phyloP scores from a whole-genome alignment of 2,113 vertebrate genomes.

The Dromaius novaehollandiae region DNA sequence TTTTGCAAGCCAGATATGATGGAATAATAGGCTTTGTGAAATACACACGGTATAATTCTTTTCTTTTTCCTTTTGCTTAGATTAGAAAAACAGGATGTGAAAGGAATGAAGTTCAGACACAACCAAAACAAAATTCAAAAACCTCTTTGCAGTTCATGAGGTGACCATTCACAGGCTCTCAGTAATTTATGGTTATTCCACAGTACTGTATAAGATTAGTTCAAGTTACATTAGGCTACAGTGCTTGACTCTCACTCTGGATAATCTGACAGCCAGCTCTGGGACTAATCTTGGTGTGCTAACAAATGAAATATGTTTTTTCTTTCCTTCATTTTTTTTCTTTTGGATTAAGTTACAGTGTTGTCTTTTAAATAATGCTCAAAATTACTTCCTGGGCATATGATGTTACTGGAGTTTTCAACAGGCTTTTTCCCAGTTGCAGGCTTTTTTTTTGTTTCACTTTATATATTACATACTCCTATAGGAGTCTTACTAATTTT shows the following conservation, averaged over 20 bases:
- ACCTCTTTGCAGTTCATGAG: not conserved
- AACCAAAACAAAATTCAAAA: not conserved
- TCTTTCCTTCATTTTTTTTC: not conserved
- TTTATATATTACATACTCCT: not conserved
- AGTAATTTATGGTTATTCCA: conserved; percentile 59
- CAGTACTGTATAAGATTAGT: not conserved
- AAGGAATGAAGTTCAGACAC: conserved; percentile 4
- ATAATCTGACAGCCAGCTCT: conserved; percentile 29
- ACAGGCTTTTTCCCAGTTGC: not conserved
- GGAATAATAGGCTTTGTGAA: not conserved
- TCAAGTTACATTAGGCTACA: not conserved
- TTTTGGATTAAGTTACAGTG: not conserved
- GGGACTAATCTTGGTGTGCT: not conserved
- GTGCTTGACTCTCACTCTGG: not conserved
- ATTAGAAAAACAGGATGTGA: conserved; percentile 38
- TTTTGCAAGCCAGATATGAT: not conserved
- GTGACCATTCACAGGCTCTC: not conserved
- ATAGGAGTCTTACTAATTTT: not conserved
- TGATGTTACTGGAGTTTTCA: not conserved
- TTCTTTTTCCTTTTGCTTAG: not conserved
- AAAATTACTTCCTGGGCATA: not conserved
- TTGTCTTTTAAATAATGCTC: not conserved
- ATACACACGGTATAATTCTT: not conserved
- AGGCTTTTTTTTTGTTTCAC: not conserved
- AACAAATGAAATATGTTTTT: not conserved